phyloP scores from a whole-genome alignment of 2,888 invertebrate genomes.

The Caenorhabditis sinica region DNA sequence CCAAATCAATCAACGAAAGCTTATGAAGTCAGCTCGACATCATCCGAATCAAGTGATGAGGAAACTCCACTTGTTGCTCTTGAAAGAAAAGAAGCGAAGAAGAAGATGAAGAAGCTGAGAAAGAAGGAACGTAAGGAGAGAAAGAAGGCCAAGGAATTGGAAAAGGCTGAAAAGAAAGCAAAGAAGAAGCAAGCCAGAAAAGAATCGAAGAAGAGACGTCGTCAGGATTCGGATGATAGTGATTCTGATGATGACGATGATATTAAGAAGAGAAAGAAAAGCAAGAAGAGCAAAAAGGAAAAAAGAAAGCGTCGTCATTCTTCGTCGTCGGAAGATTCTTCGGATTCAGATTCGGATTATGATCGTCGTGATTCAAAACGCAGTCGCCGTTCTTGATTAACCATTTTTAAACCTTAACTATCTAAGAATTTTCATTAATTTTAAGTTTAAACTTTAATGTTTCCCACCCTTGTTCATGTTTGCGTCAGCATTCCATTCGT shows the following conservation, averaged over 20 bases:
- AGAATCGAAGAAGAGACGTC: slow-evolving; percentile 6
- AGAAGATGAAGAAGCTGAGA: slow-evolving; percentile 59
- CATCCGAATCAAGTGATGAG: slow-evolving; percentile 84
- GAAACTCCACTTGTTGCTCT: slow-evolving; percentile 68
- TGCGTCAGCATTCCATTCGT: slow-evolving; percentile 3
- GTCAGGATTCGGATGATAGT: neutral
- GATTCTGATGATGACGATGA: slow-evolving; percentile 38
- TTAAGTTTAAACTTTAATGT: neutral
- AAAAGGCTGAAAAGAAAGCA: slow-evolving; percentile 54
- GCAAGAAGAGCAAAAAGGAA: slow-evolving; percentile 57
- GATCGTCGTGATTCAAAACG: slow-evolving; percentile 42
- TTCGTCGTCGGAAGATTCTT: slow-evolving; percentile 24
- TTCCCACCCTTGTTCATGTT: neutral
- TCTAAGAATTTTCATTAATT: neutral
- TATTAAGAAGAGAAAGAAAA: slow-evolving; percentile 41
- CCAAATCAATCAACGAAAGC: slow-evolving; percentile 83
- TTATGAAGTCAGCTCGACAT: slow-evolving; percentile 85
- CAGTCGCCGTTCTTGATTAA: neutral
- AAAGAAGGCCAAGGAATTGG: slow-evolving; percentile 56
- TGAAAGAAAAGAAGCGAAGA: slow-evolving; percentile 58
- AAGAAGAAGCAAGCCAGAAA: slow-evolving; percentile 20
- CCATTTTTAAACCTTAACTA: neutral
- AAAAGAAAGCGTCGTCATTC: slow-evolving; percentile 40
- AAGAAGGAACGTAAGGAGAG: slow-evolving; percentile 62
- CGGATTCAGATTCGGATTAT: slow-evolving; percentile 35